Base-by-base conservation (phyloP, 2,888 invertebrate species). In the Agonopterix alstromeriana region DNA sequence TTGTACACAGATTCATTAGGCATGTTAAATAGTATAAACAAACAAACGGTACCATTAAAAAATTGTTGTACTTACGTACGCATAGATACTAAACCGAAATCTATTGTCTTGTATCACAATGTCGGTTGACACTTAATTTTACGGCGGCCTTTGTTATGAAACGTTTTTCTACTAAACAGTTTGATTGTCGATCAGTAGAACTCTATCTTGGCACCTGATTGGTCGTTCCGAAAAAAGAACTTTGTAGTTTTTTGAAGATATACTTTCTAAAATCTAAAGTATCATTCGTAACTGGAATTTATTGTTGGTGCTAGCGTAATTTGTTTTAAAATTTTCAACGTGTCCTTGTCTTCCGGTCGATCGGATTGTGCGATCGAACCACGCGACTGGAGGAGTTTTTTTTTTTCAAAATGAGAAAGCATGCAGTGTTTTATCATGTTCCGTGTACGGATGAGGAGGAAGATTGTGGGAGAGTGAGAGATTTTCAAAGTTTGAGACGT, bases 401-500 rank as follows among this genome's bases (percentile, higher is more conserved):
- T 7, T 42, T 50, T 52, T 49, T 56, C 27, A 67, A 57, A 61
- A 85, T 83, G 84, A 77, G 75, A 50, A 67, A 75, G 51, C 72
- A 73, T 50, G 66, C 71, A 35, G 67, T 75, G 12, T 70, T 71
- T 48, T 67, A 66, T 42, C 58, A 65, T 36, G 58, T 56, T 10
- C 56, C 74, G 10, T 67, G 57, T 55, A 68, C 71, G 0, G 63
- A 73, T 8, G 76, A 74, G n/a, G 71, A 70, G 2, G 62, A 72
- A 12, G 70, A 65, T 55, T 65, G 52, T 54, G 62, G 61, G 42
- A 54, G 60, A 10, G 48, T 57, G 4, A 67, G 60, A 47, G 70
- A 70, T 44, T 84, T 77, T 48, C 74, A 67, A 36, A 72, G 56
- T 43, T 56, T 82, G 14, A 65, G 85, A 10, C 71, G 82, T 0